Conservation (phyloP, 2,113 vertebrate genomes). For the Hippocampus barbouri region DNA sequence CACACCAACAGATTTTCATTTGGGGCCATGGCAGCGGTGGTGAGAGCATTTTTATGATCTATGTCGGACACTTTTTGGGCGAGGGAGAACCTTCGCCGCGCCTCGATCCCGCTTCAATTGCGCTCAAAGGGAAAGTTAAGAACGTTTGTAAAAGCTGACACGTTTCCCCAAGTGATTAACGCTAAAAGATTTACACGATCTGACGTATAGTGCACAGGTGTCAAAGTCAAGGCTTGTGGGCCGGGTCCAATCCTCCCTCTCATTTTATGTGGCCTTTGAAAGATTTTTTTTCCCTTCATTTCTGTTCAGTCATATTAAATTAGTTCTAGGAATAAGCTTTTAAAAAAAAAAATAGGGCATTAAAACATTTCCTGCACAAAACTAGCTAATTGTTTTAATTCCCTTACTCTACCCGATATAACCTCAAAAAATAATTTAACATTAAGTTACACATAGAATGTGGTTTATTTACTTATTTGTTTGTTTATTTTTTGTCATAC, state of each 20-base stretch:
- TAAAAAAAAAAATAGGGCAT: neutral
- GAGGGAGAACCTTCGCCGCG: slow-evolving; percentile 5
- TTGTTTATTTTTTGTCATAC: too few species aligned
- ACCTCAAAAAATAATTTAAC: neutral
- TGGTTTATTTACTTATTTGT: too few species aligned
- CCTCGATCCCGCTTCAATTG: neutral
- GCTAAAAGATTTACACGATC: neutral
- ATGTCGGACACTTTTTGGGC: slow-evolving; percentile 5
- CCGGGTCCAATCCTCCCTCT: neutral
- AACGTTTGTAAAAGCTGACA: neutral
- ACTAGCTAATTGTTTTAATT: neutral
- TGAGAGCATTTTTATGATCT: slow-evolving; percentile 19
- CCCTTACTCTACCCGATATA: neutral
- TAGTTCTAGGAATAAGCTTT: too few species aligned
- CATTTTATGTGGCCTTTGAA: neutral
- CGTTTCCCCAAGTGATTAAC: neutral
- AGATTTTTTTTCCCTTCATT: neutral
- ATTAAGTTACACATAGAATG: neutral
- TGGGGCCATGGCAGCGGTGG: slow-evolving; percentile 16
- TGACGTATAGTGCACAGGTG: neutral
- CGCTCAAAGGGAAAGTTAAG: neutral
- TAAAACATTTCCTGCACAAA: neutral
- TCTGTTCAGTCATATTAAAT: neutral
- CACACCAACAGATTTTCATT: slow-evolving; percentile 24
- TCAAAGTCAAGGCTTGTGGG: neutral